Conservation (phyloP, 2,888 invertebrate species). For the Seira musarum region DNA sequence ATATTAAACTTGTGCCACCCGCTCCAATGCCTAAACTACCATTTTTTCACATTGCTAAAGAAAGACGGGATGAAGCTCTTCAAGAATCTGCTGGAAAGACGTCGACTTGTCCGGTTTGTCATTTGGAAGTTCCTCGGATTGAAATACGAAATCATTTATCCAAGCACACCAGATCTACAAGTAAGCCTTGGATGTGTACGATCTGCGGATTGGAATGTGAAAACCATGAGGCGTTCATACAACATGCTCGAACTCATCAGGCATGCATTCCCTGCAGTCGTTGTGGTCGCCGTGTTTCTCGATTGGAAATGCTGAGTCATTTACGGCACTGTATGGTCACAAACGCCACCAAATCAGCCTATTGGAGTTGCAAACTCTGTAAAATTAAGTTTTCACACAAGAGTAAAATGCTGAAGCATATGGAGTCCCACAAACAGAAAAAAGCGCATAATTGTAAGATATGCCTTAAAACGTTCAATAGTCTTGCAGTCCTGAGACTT, state of each 20-base stretch:
- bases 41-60: no score
- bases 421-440: slow-evolving; percentile 30
- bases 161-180: slow-evolving; percentile 27
- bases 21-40: neutral
- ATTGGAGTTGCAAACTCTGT: slow-evolving; percentile 28
- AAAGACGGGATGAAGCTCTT: neutral
- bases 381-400: slow-evolving; percentile 13
- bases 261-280: slow-evolving; percentile 10
- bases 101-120: slow-evolving; percentile 30
- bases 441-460: slow-evolving; percentile 32
- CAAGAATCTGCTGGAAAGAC: neutral
- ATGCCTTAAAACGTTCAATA: slow-evolving; percentile 24
- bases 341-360: neutral
- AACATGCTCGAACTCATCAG: slow-evolving; percentile 12
- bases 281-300: slow-evolving; percentile 17
- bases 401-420: slow-evolving; percentile 30
- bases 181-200: slow-evolving; percentile 30
- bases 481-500: slow-evolving; percentile 26
- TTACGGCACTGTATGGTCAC: neutral
- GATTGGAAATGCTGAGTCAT: slow-evolving; percentile 24
- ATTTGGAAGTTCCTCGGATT: slow-evolving; percentile 14
- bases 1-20: neutral
- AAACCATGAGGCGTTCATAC: neutral
- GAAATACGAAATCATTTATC: slow-evolving; percentile 32
- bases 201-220: slow-evolving; percentile 21